A percentile compares a stretch with the other conserved stretches of the same genome.
Evolutionary conservation across 2,797 vertebrate species (phyloP).

Genomic region (Xenopus petersii): DNA sequence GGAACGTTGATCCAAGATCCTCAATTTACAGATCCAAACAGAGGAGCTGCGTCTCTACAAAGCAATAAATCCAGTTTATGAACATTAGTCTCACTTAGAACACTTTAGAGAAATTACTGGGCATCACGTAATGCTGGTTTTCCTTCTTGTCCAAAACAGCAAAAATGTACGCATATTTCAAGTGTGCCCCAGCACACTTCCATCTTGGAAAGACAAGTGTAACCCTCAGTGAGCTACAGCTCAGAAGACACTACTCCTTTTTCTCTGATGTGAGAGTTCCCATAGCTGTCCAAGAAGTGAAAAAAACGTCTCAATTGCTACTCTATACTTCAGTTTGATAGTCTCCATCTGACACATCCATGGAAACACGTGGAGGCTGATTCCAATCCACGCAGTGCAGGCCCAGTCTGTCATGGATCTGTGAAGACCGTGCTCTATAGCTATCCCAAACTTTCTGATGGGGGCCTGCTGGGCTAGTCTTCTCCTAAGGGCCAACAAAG

Average conservation of each 20-base stretch:
- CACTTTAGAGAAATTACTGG: constrained; percentile 5
- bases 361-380: constrained; percentile 76
- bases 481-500: constrained; percentile 70
- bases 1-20: constrained; percentile 24
- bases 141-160: constrained; percentile 2
- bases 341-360: constrained; percentile 85
- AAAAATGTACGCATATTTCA: constrained; percentile 23
- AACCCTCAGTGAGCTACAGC: constrained; percentile 22
- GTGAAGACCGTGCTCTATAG: constrained; percentile 89
- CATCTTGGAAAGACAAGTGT: constrained; percentile 1
- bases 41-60: constrained; percentile 1
- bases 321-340: constrained; percentile 98
- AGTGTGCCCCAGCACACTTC: constrained; percentile 9
- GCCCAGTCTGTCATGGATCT: constrained; percentile 84
- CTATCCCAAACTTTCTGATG: constrained; percentile 84
- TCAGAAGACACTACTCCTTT: constrained; percentile 2
- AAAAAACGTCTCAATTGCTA: constrained; percentile 17
- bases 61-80: constrained; percentile 9
- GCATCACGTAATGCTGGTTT: neutral
- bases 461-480: constrained; percentile 76
- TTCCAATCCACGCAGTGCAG: constrained; percentile 88
- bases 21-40: constrained; percentile 14
- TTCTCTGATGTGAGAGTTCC: neutral
- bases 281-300: constrained; percentile 10
- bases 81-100: constrained; percentile 7